These are phyloP conservation scores for Steinernema hermaphroditum DNA, from an alignment of 2,888 invertebrate genomes.

Conservation along the genomic window DNA sequence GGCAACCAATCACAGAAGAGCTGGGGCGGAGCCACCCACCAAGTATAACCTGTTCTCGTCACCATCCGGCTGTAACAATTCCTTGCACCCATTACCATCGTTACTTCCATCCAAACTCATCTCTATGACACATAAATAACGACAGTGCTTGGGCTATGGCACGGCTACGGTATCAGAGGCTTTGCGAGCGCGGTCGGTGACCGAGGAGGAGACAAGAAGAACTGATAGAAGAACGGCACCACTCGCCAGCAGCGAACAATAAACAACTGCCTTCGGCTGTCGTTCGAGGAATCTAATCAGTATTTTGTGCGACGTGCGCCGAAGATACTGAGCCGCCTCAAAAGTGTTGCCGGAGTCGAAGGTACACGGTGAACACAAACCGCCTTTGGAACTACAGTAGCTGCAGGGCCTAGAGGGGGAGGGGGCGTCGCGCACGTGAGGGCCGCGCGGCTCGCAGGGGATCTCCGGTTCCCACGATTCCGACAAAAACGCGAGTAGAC, in stretches of 20 bases:
- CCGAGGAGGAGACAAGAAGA: not conserved
- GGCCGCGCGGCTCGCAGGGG: constrained; percentile 15
- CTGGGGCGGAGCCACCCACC: constrained; percentile 30
- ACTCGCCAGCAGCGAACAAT: constrained; percentile 7
- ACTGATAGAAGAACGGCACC: constrained; percentile 12
- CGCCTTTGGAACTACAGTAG: not conserved
- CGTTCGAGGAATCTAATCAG: constrained; percentile 27
- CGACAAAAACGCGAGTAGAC: constrained; percentile 26
- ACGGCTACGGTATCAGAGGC: not conserved
- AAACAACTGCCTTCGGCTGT: constrained; percentile 15
- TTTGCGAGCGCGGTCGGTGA: not conserved
- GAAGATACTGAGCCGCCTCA: constrained; percentile 9
- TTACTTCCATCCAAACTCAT: constrained; percentile 10
- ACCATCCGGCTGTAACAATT: constrained; percentile 28
- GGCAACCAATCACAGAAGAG: constrained; percentile 5
- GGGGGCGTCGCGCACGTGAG: constrained; percentile 20
- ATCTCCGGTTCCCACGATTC: constrained; percentile 25
- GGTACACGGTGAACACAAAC: not conserved
- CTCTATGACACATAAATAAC: not conserved
- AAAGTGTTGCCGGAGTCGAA: not conserved
- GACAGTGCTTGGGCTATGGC: not conserved
- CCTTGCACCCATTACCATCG: constrained; percentile 30
- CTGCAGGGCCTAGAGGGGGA: not conserved
- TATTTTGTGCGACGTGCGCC: constrained; percentile 6
- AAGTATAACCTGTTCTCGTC: constrained; percentile 25